Base-by-base conservation (phyloP, 2,113 vertebrate species). In the Aramus guarauna region DNA sequence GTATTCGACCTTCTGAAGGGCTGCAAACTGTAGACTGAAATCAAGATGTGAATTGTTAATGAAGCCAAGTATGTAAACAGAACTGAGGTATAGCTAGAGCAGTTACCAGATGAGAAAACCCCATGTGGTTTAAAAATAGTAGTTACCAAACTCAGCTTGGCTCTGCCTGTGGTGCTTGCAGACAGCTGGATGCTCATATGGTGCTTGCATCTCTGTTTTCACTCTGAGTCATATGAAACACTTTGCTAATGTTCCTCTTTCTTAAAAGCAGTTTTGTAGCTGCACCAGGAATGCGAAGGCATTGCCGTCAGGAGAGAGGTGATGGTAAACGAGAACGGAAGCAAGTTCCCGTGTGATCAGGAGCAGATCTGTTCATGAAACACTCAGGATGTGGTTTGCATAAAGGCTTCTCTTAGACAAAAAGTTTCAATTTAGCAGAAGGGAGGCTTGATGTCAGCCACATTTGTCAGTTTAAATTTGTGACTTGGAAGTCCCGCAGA, bases 1-100 rank as follows among this genome's bases (percentile, higher is more conserved):
- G 43, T 32, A 12, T 80, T 78, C 2, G 3, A 30, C 87, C 81
- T 91, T 68, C 50, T 22, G 52, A 76, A 86, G 76, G 75, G 86
- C 75, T 84, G 59, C 50, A 15, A 34, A 24, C 48, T 45, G 74
- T 37, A 78, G 88, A 15, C 78, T 79, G 90, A 82, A 81, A 48
- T 72, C 29, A 19, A 58, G 73, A 78, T 78, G 93, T 90, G 87
- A 81, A 53, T 95, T 75, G 74, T 43, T 93, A 87, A 85, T 93
- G 94, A 94, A 92, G 78, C 77, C 62, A 9, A 82, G 74, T 15
- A 9, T 62, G 58, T 91, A 82, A 95, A 85, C 85, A 96, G 92
- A 88, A 19, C 60, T 55, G 17, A 11, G 20, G 47, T 45, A 17
- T 4, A 53, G 81, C 69, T 24, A 4, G 69, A 76, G 76, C 81